These are phyloP conservation scores for Myotis pilosus DNA, from an alignment of 2,797 vertebrate genomes.

Conservation along the genomic window DNA sequence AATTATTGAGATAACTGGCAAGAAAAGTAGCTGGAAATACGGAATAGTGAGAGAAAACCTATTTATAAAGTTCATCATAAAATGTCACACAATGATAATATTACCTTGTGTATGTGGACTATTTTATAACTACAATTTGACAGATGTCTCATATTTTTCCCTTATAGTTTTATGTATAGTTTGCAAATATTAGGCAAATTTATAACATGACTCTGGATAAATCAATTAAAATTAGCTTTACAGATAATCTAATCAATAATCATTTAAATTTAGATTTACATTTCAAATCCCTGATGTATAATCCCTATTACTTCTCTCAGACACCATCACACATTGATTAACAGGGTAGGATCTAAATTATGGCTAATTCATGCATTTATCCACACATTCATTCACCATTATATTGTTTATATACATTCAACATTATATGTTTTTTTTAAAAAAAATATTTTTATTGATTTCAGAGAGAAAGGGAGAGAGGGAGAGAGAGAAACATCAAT, in stretches of 20 bases:
- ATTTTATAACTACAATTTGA: conserved; percentile 50
- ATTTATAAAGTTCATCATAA: conserved; percentile 70
- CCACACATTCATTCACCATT: not conserved
- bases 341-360: conserved; percentile 6
- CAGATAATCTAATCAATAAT: conserved; percentile 25
- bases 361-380: not conserved
- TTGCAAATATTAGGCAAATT: conserved; percentile 42
- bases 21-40: conserved; percentile 70
- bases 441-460: no score
- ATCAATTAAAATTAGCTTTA: conserved; percentile 52
- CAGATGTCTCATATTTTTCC: not conserved
- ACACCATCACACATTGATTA: not conserved
- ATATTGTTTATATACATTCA: not conserved
- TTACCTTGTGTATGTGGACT: conserved; percentile 30
- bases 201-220: conserved; percentile 8
- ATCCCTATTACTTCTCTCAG: not conserved
- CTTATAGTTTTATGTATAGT: not conserved
- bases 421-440: no score
- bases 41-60: conserved; percentile 53
- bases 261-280: conserved; percentile 46
- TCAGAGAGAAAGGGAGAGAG: no score
- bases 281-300: not conserved
- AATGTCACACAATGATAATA: conserved; percentile 70
- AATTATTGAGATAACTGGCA: conserved; percentile 71
- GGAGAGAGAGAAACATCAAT: no score